A percentile compares a stretch with the other conserved stretches of the same genome.
phyloP scores from a whole-genome alignment of 2,888 invertebrate species.

The Euproctis similis region DNA sequence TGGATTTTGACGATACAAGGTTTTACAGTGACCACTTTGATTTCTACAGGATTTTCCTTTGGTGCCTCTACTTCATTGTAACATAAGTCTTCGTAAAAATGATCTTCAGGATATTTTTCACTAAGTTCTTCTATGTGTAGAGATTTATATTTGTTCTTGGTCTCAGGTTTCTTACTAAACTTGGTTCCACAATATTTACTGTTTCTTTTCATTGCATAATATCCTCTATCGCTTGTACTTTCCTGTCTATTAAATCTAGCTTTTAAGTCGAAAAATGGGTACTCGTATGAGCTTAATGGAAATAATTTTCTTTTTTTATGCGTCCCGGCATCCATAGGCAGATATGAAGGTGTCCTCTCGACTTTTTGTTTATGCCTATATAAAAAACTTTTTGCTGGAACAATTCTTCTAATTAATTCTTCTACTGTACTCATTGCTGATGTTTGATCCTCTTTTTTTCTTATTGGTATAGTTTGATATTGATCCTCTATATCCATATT shows the following conservation, averaged over 20 bases:
- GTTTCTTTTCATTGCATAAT: conserved; percentile 57
- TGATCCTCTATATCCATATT: conserved; percentile 35
- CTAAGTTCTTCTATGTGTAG: conserved; percentile 38
- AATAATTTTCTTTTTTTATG: conserved; percentile 49
- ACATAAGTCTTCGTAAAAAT: conserved; percentile 63
- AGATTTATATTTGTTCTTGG: conserved; percentile 51
- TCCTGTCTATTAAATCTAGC: conserved; percentile 47
- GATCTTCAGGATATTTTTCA: conserved; percentile 51
- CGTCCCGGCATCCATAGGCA: conserved; percentile 56
- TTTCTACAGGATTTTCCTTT: conserved; percentile 16
- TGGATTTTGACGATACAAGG: conserved; percentile 59
- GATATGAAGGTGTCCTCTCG: conserved; percentile 48
- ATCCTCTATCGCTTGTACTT: conserved; percentile 50
- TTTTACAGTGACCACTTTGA: conserved; percentile 26
- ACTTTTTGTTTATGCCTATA: conserved; percentile 54
- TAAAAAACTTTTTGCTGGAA: conserved; percentile 63
- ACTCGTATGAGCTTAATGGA: conserved; percentile 58
- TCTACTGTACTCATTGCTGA: conserved; percentile 43
- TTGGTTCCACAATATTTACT: conserved; percentile 43
- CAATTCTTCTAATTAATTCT: conserved; percentile 53
- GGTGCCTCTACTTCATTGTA: conserved; percentile 45
- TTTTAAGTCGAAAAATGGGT: conserved; percentile 53
- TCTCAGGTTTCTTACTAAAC: conserved; percentile 39
- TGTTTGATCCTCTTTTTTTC: conserved; percentile 25
- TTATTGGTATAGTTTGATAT: conserved; percentile 52